Evolutionary conservation across 2,113 vertebrate genomes (phyloP).

Genomic region (Scophthalmus maximus): DNA sequence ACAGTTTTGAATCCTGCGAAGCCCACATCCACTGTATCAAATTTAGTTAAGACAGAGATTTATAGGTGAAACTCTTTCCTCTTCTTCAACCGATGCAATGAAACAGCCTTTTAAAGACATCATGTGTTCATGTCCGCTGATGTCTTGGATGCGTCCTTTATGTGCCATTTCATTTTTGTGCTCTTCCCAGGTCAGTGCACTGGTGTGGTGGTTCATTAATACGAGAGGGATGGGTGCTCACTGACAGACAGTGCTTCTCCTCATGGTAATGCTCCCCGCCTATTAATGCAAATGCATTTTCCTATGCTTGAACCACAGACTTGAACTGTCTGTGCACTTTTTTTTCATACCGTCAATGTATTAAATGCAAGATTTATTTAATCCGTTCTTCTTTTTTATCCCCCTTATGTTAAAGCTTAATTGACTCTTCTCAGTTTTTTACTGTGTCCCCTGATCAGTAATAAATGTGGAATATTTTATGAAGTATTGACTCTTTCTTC

Average conservation of each 20-base stretch:
- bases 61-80: neutral
- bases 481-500: constrained; percentile 10
- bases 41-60: neutral
- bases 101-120: too few species aligned
- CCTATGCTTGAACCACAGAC: neutral
- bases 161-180: constrained; percentile 22
- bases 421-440: neutral
- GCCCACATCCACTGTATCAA: too few species aligned
- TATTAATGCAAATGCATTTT: constrained; percentile 4
- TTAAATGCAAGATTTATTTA: neutral
- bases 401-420: neutral
- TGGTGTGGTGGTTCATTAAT: constrained; percentile 97
- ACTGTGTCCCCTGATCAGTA: neutral
- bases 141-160: neutral
- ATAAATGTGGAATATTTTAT: constrained; percentile 13
- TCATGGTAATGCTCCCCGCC: constrained; percentile 85
- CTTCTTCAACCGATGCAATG: neutral
- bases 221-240: constrained; percentile 96
- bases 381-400: neutral
- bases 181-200: constrained; percentile 86
- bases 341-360: neutral
- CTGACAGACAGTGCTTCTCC: constrained; percentile 95
- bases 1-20: neutral
- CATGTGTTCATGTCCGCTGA: too few species aligned
- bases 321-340: neutral